Base-by-base conservation (phyloP, 1,140 invertebrate genomes). In the Nixonia krombeini region DNA sequence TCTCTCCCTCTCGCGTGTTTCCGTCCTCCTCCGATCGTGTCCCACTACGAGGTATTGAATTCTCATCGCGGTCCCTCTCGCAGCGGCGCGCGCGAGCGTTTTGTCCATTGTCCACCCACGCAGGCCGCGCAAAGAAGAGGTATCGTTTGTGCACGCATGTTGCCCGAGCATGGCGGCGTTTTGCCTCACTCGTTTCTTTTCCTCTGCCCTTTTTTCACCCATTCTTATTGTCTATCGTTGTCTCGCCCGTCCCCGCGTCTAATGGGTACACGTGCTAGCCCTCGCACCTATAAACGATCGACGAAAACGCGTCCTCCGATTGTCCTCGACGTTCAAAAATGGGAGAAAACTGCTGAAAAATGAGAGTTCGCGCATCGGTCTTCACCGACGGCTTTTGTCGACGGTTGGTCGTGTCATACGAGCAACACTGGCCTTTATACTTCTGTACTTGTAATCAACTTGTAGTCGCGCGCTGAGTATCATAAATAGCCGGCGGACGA, bases 81-180 rank as follows among this genome's bases (percentile, higher is more conserved):
- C 40, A 46, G 50, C 62, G 67, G 73, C 69, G 73, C 68, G 65
- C 47, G 57, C 57, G 58, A 62, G 57, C 63, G 64, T 62, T 67
- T 72, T 67, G 72, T 74, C 66, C 69, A 53, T 69, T 74, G 70
- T 74, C 72, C 72, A 58, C 72, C 72, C 52, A 74, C 70, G 72
- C 58, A 33, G 28, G 42, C 41, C 49, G 55, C 52, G 52, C 53
- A 55, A 59, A 49, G 49, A 58, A 58, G 53, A 66, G 55, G 42
- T 66, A 66, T 59, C 53, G 37, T 59, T 49, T 49, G 63, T 66
- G 55, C 55, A 66, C 55, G 44, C 63, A 67, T 61, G 38, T 67
- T 59, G 50, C 12, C 56, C n/a, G n/a, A n/a, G n/a, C n/a, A n/a
- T n/a, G n/a, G n/a, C n/a, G n/a, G 66, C 70, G 71, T 65, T 66